Conservation (phyloP, 2,113 vertebrate genomes). For the Chrysochloris asiatica region DNA sequence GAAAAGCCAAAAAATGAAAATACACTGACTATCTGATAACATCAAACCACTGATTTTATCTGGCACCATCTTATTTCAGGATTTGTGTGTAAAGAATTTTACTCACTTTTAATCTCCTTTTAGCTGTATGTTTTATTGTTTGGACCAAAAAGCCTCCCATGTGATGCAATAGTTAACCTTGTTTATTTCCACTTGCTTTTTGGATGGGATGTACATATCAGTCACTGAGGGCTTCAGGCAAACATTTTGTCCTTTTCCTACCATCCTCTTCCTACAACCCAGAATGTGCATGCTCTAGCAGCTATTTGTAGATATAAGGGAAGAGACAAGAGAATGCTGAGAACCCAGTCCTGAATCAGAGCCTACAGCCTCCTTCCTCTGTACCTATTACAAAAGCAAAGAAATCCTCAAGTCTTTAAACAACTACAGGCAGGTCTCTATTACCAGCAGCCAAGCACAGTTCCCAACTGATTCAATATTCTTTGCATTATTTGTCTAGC, state of each 20-base stretch:
- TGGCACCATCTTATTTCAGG: background rate
- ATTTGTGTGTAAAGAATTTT: background rate
- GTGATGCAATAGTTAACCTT: background rate
- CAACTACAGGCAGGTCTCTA: background rate
- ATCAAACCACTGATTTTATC: background rate
- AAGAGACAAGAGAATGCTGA: background rate
- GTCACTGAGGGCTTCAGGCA: background rate
- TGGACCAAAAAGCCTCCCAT: background rate
- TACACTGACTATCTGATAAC: background rate
- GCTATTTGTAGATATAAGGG: background rate
- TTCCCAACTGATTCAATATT: background rate
- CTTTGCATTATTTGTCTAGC: slow-evolving; percentile 1
- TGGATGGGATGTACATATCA: background rate
- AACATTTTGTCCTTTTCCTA: slow-evolving; percentile 5
- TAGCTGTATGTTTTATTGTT: background rate
- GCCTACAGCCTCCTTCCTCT: background rate
- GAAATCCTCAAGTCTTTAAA: background rate
- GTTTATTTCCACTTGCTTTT: background rate
- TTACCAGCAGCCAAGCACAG: background rate
- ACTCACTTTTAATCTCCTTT: background rate
- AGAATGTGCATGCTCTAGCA: background rate
- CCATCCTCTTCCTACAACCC: background rate
- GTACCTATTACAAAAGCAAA: slow-evolving; percentile 24
- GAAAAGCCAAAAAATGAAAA: background rate
- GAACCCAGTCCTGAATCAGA: background rate